Base-by-base conservation (phyloP, 1,140 invertebrate genomes). In the Pararge aegeria region DNA sequence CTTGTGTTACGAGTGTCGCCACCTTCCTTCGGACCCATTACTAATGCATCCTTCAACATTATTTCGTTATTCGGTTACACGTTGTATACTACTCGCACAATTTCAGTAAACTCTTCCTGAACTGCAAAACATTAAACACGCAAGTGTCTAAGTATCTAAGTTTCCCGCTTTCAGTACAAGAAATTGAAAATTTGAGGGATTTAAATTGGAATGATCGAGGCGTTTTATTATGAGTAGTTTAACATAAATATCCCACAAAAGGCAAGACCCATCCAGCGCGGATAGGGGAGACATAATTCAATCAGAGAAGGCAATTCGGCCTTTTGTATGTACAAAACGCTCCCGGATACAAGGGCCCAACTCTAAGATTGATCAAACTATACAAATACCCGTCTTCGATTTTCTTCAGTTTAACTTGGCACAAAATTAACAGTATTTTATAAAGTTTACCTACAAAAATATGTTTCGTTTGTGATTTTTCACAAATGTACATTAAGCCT, bases 251-350 rank as follows among this genome's bases (percentile, higher is more conserved):
- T 63, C 60, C 53, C 54, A 62, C 56, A 70, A 77, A 77, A 78
- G 61, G 59, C 69, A 65, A 66, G 54, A 72, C 65, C 75, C 69
- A 67, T 66, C 66, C 60, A 64, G 66, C 60, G 70, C 59, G 73
- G 70, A 68, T 69, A 75, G 69, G 70, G 64, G 74, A 70, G 68
- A 66, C 74, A 82, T 85, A 80, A 85, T 83, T 87, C 80, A 85
- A 87, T 87, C 80, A 83, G 71, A 55, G 64, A 60, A 70, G 69
- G 70, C 78, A 81, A 83, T 81, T 80, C 75, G 64, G 71, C 75
- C 80, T 84, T 84, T 85, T 87, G 79, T 83, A 83, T 79, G 76
- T 83, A 80, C 79, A 84, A 78, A 84, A 77, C 78, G 73, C 77
- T 75, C 75, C 77, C 74, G 75, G 68, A 72, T 65, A 63, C 68